Evolutionary conservation across 2,888 invertebrate species (phyloP).

Genomic region (Brenthis ino): DNA sequence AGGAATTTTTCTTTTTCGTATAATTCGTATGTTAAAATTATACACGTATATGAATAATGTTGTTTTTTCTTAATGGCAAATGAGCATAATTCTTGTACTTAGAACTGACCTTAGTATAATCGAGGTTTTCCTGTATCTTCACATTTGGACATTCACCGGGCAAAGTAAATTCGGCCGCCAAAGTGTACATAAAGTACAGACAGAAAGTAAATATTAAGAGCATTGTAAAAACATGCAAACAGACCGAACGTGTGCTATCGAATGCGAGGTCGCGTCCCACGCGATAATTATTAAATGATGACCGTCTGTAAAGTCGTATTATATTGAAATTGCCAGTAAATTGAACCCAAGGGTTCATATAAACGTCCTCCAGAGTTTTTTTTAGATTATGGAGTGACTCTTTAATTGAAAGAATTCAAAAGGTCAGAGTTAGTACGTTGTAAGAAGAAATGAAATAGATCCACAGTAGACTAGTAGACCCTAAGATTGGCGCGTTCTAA

Average conservation of each 20-base stretch:
- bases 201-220: slow-evolving; percentile 51
- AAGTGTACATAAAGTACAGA: slow-evolving; percentile 44
- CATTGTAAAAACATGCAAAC: slow-evolving; percentile 52
- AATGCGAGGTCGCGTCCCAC: slow-evolving; percentile 62
- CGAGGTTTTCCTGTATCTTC: slow-evolving; percentile 68
- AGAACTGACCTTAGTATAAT: slow-evolving; percentile 64
- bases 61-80: too few relatives aligned
- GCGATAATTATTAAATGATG: slow-evolving; percentile 71
- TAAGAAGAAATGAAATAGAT: too few relatives aligned
- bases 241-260: slow-evolving; percentile 46
- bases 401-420: too few relatives aligned
- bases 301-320: slow-evolving; percentile 48
- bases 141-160: slow-evolving; percentile 68
- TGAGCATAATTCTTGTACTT: too few relatives aligned
- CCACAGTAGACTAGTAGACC: too few relatives aligned
- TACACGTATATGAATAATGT: too few relatives aligned
- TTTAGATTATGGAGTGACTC: slow-evolving; percentile 13
- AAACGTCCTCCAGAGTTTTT: slow-evolving; percentile 31
- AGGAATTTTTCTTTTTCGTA: too few relatives aligned
- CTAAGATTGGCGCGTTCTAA: too few relatives aligned
- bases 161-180: slow-evolving; percentile 62
- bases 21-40: too few relatives aligned
- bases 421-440: too few relatives aligned
- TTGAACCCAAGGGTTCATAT: slow-evolving; percentile 43
- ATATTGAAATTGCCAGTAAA: slow-evolving; percentile 51